These are phyloP conservation scores for Epinotia ramella DNA, from an alignment of 2,888 invertebrate species.

Conservation along the genomic window DNA sequence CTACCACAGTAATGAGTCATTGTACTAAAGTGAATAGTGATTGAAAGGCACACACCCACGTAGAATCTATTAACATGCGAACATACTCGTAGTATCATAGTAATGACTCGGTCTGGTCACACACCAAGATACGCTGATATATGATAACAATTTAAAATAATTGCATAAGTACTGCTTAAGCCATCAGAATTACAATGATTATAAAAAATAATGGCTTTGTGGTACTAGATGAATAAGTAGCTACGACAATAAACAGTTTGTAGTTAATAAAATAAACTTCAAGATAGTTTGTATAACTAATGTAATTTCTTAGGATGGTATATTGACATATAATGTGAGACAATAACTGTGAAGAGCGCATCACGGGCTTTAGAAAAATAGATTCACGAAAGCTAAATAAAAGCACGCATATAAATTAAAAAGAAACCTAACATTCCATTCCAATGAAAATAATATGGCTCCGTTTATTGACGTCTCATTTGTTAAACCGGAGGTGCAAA, in stretches of 20 bases:
- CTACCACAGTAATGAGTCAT: conserved; percentile 68
- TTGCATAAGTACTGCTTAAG: conserved; percentile 32
- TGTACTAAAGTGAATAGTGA: conserved; percentile 64
- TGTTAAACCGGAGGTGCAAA: conserved; percentile 66
- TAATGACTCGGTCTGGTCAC: conserved; percentile 51
- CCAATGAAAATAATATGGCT: conserved; percentile 55
- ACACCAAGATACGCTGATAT: conserved; percentile 40
- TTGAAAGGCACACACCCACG: conserved; percentile 70
- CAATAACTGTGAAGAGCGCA: neutral
- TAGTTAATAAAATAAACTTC: neutral
- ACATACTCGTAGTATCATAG: conserved; percentile 48
- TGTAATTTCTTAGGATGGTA: neutral
- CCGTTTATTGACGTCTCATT: conserved; percentile 69
- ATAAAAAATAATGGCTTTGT: conserved; percentile 32
- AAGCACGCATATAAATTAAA: conserved; percentile 27
- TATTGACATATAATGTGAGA: neutral
- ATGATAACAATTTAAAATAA: conserved; percentile 41
- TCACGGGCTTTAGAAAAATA: neutral
- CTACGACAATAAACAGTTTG: neutral
- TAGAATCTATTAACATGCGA: conserved; percentile 59
- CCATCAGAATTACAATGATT: conserved; percentile 34
- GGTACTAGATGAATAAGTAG: neutral
- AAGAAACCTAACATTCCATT: conserved; percentile 46
- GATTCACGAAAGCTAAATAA: neutral
- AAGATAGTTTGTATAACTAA: neutral